A percentile compares a stretch with the other conserved stretches of the same genome.
These are phyloP conservation scores for Brachionus sp. DNA, from an alignment of 1,140 invertebrate genomes.

Conservation along the genomic window DNA sequence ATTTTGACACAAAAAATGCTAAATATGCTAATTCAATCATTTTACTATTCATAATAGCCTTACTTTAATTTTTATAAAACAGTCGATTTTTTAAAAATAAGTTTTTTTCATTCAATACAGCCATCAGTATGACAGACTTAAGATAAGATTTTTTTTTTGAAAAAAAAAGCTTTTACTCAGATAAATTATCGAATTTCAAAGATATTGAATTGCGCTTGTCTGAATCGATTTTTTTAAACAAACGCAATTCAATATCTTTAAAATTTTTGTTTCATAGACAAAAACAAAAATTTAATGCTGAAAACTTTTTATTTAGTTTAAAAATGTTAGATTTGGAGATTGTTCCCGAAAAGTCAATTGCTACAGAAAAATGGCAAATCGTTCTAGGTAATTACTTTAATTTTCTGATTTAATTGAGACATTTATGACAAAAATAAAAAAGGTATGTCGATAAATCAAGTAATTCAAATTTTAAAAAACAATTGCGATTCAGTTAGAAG, in stretches of 20 bases:
- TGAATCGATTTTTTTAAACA: neutral
- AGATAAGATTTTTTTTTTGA: neutral
- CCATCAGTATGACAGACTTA: neutral
- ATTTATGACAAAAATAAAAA: neutral
- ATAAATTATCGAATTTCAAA: neutral
- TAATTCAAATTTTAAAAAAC: constrained; percentile 33
- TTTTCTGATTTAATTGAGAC: neutral
- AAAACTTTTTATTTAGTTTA: neutral
- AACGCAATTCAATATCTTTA: neutral
- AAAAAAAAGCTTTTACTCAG: neutral
- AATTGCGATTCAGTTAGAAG: constrained; percentile 31
- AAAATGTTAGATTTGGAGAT: constrained; percentile 44
- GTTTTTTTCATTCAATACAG: neutral
- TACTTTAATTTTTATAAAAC: neutral
- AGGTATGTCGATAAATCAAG: constrained; percentile 45
- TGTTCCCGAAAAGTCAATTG: constrained; percentile 12
- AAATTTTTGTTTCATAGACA: neutral
- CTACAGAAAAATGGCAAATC: constrained; percentile 40
- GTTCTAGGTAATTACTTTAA: neutral
- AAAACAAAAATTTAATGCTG: neutral
- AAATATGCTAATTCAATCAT: constrained; percentile 32
- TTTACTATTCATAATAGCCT: constrained; percentile 9
- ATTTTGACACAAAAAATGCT: constrained; percentile 5
- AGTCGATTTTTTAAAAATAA: neutral
- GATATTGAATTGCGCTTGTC: neutral